Percentiles rank a stretch among this genome's conserved stretches.
Evolutionary conservation across 2,888 invertebrate genomes (phyloP).

Genomic region (Leptopilina syphax): DNA sequence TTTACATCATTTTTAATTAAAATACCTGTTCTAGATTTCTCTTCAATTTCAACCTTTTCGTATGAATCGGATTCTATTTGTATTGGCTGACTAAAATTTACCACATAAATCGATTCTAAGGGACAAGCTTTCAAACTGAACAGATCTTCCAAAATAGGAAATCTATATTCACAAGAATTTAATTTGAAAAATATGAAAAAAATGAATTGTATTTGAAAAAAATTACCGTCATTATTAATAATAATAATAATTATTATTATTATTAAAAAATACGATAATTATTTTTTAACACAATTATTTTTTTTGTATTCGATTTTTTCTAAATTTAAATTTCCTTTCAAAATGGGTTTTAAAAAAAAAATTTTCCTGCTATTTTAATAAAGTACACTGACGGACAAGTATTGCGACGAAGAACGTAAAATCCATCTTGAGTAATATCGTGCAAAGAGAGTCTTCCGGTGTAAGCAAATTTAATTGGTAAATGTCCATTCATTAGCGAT

Average conservation of each 20-base stretch:
- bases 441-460: slow-evolving; percentile 81
- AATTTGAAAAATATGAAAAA: too few species aligned
- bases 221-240: too few species aligned
- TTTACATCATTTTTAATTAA: background rate
- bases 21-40: background rate
- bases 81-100: slow-evolving; percentile 58
- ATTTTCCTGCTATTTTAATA: background rate
- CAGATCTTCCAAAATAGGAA: slow-evolving; percentile 69
- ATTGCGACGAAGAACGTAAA: slow-evolving; percentile 67
- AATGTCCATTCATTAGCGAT: slow-evolving; percentile 79
- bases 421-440: slow-evolving; percentile 79
- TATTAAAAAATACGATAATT: too few species aligned
- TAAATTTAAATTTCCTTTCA: too few species aligned
- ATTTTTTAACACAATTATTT: too few species aligned
- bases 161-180: slow-evolving; percentile 54
- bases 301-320: too few species aligned
- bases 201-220: too few species aligned
- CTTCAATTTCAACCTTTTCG: background rate
- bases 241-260: too few species aligned
- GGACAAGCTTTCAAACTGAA: slow-evolving; percentile 67
- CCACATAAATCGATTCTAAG: slow-evolving; percentile 67
- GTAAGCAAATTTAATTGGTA: slow-evolving; percentile 82
- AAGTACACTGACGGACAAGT: slow-evolving; percentile 64
- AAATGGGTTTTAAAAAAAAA: background rate
- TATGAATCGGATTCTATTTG: slow-evolving; percentile 30